A percentile compares a stretch with the other conserved stretches of the same genome.
These are phyloP conservation scores for Thymelicus sylvestris DNA, from an alignment of 2,888 invertebrate species.

Conservation along the genomic window DNA sequence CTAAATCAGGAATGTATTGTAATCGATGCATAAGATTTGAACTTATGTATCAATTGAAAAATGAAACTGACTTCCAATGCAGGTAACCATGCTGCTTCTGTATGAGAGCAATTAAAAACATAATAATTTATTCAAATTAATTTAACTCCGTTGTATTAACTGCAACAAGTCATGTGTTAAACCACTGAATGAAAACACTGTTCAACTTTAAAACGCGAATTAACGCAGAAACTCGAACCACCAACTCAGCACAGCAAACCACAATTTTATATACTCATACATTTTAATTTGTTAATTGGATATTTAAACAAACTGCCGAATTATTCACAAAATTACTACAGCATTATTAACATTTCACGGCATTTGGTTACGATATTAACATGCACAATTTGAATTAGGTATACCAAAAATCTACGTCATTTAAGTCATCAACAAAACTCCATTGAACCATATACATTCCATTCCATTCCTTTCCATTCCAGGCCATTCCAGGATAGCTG, in stretches of 20 bases:
- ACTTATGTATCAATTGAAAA: no score
- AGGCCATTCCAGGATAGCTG: no score
- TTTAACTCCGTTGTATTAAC: constrained; percentile 18
- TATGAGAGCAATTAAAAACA: no score
- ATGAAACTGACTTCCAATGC: no score
- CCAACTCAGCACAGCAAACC: constrained; percentile 29
- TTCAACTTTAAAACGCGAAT: constrained; percentile 25
- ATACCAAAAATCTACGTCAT: neutral
- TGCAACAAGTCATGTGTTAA: constrained; percentile 26
- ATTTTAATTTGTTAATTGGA: constrained; percentile 28
- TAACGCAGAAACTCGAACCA: constrained; percentile 17
- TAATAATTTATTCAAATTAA: neutral
- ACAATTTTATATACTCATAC: constrained; percentile 34
- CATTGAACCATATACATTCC: no score
- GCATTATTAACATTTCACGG: constrained; percentile 11
- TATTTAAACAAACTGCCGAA: constrained; percentile 34
- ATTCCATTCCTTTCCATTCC: no score
- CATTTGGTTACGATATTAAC: constrained; percentile 6
- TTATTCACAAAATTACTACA: constrained; percentile 25
- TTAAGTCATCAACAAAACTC: no score
- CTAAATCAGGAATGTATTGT: no score
- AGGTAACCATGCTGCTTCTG: no score
- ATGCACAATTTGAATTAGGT: neutral
- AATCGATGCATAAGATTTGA: no score
- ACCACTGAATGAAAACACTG: constrained; percentile 22